phyloP scores from a whole-genome alignment of 2,113 vertebrate species.

The Benitochromis conjunctus region DNA sequence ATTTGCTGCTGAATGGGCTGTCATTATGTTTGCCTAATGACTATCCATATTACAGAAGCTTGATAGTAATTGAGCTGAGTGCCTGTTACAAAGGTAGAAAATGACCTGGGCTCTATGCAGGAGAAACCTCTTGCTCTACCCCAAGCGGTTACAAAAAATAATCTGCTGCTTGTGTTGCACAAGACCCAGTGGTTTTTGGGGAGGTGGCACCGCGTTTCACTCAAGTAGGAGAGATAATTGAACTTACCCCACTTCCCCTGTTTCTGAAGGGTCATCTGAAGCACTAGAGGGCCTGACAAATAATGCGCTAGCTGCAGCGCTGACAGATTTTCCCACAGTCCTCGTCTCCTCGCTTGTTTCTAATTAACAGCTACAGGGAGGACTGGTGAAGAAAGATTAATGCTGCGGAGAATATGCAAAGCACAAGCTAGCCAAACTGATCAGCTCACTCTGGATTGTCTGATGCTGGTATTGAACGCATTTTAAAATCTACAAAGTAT shows the following conservation, averaged over 20 bases:
- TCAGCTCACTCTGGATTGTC: not conserved
- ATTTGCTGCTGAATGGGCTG: conserved; percentile 55
- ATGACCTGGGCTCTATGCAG: conserved; percentile 39
- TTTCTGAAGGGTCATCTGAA: conserved; percentile 37
- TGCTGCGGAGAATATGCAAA: not conserved
- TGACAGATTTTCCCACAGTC: conserved; percentile 28
- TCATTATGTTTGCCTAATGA: conserved; percentile 70
- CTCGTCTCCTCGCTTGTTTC: conserved; percentile 7
- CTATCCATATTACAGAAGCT: conserved; percentile 45
- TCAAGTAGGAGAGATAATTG: conserved; percentile 47
- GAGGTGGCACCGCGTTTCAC: not conserved
- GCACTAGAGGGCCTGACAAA: conserved; percentile 37
- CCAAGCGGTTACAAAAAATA: not conserved
- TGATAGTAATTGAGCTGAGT: conserved; percentile 51
- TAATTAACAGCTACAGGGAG: conserved; percentile 36
- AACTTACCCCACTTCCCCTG: not conserved
- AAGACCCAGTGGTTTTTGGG: not conserved
- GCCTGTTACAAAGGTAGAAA: conserved; percentile 53
- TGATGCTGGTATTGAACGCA: not conserved
- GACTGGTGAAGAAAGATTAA: conserved; percentile 25
- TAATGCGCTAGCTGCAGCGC: conserved; percentile 22
- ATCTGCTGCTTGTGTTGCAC: not conserved
- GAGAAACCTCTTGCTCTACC: not conserved
- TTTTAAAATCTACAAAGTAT: not conserved
- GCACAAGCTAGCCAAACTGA: not conserved